Base-by-base conservation (phyloP, 2,888 invertebrate genomes). In the Griposia aprilina region DNA sequence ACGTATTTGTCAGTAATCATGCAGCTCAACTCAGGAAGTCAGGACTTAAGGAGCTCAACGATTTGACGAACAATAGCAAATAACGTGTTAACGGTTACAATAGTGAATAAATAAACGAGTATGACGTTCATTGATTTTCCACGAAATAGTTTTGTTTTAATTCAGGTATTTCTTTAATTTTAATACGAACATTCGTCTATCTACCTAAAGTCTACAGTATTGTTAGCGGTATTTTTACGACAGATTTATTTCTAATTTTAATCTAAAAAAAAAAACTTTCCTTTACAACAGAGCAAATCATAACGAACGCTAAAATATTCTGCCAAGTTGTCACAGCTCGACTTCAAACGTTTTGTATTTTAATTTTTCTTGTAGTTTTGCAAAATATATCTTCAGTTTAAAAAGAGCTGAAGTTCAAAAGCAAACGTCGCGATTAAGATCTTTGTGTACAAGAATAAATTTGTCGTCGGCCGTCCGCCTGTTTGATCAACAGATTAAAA, bases 401-500 rank as follows among this genome's bases (percentile, higher is more conserved):
- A 86, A 88, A 90, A 90, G 86, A 86, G 76, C 78, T 87, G 81
- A 88, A 89, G 85, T 83, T 83, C 76, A 83, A 89, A 87, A 80
- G 87, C 83, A 89, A 89, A 89, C 88, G 89, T 90, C 60, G 88
- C 91, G 95, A 95, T 95, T 93, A 94, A 92, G 92, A 95, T 95
- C 95, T 93, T 88, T 90, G 93, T 93, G 92, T 93, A 93, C 94
- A 92, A 92, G 94, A 95, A 95, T 95, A 95, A 95, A 95, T 95
- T 95, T 95, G 94, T 95, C 95, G 93, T 93, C 95, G 92, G 92
- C 92, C 92, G 90, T 86, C 88, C 91, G 90, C 86, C 92, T 94
- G 94, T 96, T 95, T 95, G 95, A 96, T 95, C 94, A 93, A 92
- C 91, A 95, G 95, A 96, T 95, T 95, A 95, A 94, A 94, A 94